Percentiles rank a stretch among this genome's conserved stretches.
These are phyloP conservation scores for Myocastor coypus DNA, from an alignment of 2,113 vertebrate genomes.

Conservation along the genomic window DNA sequence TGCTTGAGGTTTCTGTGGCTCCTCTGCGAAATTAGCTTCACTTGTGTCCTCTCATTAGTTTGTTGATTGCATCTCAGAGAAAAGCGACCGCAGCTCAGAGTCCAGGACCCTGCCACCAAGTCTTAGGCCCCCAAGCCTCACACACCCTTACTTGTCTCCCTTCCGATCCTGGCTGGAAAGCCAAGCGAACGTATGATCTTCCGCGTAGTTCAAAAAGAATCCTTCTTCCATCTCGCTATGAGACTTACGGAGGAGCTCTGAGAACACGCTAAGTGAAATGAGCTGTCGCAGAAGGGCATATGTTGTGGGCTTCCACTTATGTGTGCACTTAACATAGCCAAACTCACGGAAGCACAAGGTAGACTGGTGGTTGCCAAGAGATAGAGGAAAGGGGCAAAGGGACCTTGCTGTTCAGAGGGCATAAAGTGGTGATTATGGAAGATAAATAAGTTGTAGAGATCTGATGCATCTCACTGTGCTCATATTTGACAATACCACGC, in stretches of 20 bases:
- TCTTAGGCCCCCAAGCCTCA: background rate
- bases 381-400: background rate
- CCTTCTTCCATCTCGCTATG: background rate
- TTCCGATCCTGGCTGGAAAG: background rate
- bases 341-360: background rate
- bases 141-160: background rate
- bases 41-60: background rate
- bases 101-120: fast-evolving
- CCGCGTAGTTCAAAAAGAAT: background rate
- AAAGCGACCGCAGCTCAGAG: background rate
- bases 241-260: background rate
- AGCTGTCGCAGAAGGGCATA: background rate
- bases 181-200: background rate
- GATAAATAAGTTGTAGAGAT: background rate
- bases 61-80: background rate
- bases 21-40: background rate
- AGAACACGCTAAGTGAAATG: background rate
- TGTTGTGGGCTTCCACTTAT: background rate
- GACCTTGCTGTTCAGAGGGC: background rate
- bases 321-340: background rate
- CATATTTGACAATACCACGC: background rate
- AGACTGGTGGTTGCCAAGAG: background rate
- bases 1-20: background rate
- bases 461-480: background rate
- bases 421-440: background rate